Base-by-base conservation (phyloP, 2,113 vertebrate genomes). In the Amazona vittata region DNA sequence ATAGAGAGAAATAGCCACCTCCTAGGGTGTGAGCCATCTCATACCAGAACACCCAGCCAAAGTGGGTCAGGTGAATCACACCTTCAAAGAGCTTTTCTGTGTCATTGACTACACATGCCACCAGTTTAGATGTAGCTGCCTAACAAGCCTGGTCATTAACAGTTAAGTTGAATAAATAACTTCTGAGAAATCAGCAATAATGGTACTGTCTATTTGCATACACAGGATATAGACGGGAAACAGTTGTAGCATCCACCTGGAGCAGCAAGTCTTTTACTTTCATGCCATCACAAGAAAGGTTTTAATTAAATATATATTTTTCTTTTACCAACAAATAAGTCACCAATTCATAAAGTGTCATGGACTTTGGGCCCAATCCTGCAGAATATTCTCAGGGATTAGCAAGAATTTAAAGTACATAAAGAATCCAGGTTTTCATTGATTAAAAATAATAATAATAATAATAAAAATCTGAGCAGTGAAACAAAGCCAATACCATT, bases 31-130 rank as follows among this genome's bases (percentile, higher is more conserved):
- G 83, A 95, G 62, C 47, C 88, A 94, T 41, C 71, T 79, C 86
- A n/a, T 8, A 69, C 55, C 53, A 26, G 24, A 89, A 49, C n/a
- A 83, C 73, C 28, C 59, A 73, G 64, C 60, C 80, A 47, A 94
- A 94, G 76, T 28, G 78, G 83, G 89, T 67, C 93, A 81, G 77
- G 67, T 81, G 91, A 96, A 78, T 91, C 91, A 92, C 64, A 89
- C 83, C 69, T 91, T 47, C 69, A 43, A 43, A 87, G 67, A 46
- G 47, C 60, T n/a, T 24, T 83, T 89, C 89, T 59, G 29, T 68
- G 63, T 75, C 83, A 63, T 7, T 70, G 73, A 73, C 86, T 74
- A 19, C 2, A 67, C 7, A 15, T 35, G 59, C 13, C 49, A 67
- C 60, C 13, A 25, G 14, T 59, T 80, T 39, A 73, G 67, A 59